Conservation (phyloP, 2,113 vertebrate genomes). For the Plectropomus leopardus region DNA sequence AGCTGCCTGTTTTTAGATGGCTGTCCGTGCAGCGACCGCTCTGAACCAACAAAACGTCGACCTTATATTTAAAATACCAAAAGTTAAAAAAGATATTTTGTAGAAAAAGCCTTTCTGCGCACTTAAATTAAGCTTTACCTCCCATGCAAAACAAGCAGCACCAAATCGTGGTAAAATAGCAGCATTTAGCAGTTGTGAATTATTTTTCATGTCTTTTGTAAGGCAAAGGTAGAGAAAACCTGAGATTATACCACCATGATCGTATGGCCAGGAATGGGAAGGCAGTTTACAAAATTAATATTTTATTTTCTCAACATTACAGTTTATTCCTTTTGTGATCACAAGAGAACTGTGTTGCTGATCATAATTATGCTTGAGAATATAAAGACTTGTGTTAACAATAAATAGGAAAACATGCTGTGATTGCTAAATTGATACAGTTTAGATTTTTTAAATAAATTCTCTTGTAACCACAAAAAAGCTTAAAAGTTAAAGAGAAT, state of each 20-base stretch:
- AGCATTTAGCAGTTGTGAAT: not conserved
- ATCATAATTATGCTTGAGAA: too few species aligned
- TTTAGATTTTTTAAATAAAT: too few species aligned
- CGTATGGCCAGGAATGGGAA: not conserved
- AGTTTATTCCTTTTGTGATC: too few species aligned
- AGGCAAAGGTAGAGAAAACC: not conserved
- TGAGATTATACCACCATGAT: not conserved
- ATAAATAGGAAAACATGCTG: too few species aligned
- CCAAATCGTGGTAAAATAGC: not conserved
- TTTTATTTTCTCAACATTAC: too few species aligned
- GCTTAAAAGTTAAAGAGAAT: too few species aligned
- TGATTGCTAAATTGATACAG: too few species aligned
- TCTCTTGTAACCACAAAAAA: too few species aligned
- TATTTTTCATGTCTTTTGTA: not conserved
- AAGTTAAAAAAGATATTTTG: conserved; percentile 1
- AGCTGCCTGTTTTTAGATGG: conserved; percentile 80
- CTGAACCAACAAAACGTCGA: conserved; percentile 28
- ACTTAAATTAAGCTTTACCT: not conserved
- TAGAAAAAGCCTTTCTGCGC: not conserved
- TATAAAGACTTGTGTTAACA: too few species aligned
- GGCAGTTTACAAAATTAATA: too few species aligned
- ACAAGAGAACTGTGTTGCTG: too few species aligned
- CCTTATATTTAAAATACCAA: not conserved
- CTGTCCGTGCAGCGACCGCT: conserved; percentile 69
- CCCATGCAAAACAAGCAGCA: not conserved